Conservation (phyloP, 2,113 vertebrate species). For the Gymnocephalus cernua region DNA sequence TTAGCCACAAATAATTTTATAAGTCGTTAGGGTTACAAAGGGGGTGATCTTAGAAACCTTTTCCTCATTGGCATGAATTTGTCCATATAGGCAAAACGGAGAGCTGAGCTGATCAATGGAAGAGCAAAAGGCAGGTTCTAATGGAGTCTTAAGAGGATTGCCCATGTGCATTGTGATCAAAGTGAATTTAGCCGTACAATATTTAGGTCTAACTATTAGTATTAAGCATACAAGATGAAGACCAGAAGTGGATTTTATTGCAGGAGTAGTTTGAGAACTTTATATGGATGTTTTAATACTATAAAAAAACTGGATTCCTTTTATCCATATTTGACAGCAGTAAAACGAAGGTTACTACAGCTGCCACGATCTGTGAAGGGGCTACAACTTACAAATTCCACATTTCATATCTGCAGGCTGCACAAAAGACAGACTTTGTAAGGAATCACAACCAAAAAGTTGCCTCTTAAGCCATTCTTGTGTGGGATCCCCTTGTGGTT, state of each 20-base stretch:
- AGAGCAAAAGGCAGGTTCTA: neutral
- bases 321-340: neutral
- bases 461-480: neutral
- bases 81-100: neutral
- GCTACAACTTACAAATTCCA: slow-evolving; percentile 4
- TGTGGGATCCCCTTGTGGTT: neutral
- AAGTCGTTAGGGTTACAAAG: no score
- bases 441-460: neutral
- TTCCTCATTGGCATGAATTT: neutral
- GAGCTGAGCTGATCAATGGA: neutral
- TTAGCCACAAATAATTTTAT: neutral
- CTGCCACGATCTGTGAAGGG: neutral
- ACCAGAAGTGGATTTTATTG: neutral
- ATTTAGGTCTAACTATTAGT: neutral
- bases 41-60: no score
- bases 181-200: neutral
- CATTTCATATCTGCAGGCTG: slow-evolving; percentile 8
- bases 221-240: neutral
- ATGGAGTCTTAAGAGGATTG: neutral
- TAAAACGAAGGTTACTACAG: slow-evolving; percentile 29
- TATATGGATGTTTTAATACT: neutral
- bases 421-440: neutral
- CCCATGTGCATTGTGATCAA: neutral
- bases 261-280: neutral
- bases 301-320: neutral